Evolutionary conservation across 2,888 invertebrate species (phyloP).

Genomic region (Apocheima hispidaria): DNA sequence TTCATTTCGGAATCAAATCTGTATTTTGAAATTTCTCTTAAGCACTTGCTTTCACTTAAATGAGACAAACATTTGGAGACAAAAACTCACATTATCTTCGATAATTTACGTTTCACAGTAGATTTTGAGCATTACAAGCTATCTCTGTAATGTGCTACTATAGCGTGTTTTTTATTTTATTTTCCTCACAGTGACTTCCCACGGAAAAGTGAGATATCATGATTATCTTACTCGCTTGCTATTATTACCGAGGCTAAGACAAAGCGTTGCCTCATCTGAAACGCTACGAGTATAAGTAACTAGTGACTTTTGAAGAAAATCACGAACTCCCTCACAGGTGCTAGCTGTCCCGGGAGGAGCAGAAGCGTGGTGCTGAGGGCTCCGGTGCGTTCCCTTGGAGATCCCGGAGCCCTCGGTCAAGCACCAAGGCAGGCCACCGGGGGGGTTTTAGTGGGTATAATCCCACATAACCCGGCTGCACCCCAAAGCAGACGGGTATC

Average conservation of each 20-base stretch:
- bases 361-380: no score
- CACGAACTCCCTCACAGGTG: background rate
- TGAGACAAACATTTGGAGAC: conserved; percentile 29
- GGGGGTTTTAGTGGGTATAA: no score
- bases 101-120: conserved; percentile 23
- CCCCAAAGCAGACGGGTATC: no score
- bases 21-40: conserved; percentile 21
- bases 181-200: conserved; percentile 63
- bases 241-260: conserved; percentile 55
- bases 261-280: conserved; percentile 56
- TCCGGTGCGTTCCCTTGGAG: no score
- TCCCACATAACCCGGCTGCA: no score
- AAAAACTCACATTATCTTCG: conserved; percentile 27
- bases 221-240: conserved; percentile 56
- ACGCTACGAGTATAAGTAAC: conserved; percentile 19
- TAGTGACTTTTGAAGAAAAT: conserved; percentile 23
- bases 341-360: no score
- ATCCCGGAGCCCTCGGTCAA: no score
- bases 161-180: conserved; percentile 31
- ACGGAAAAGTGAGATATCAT: conserved; percentile 61
- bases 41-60: conserved; percentile 23
- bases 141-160: conserved; percentile 30
- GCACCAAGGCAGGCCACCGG: no score
- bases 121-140: conserved; percentile 25
- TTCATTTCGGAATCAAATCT: conserved; percentile 21